A percentile compares a stretch with the other conserved stretches of the same genome.
Evolutionary conservation across 2,797 vertebrate genomes (phyloP).

Genomic region (Siniperca scherzeri): DNA sequence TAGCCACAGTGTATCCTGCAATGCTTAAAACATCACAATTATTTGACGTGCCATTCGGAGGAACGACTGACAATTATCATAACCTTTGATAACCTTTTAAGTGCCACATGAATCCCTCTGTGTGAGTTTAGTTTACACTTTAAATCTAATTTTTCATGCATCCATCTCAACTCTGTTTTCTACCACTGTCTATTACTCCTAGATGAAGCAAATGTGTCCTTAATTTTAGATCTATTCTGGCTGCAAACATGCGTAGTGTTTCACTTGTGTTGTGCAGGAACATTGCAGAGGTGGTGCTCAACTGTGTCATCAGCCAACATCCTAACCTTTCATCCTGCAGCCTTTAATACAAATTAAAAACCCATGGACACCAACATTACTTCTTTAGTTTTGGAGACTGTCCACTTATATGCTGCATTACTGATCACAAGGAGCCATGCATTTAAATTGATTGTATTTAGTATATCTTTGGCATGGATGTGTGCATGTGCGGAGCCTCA

Average conservation of each 20-base stretch:
- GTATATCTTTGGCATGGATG: slow-evolving; percentile 66
- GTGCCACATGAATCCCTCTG: slow-evolving; percentile 70
- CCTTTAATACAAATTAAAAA: slow-evolving; percentile 39
- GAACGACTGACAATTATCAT: slow-evolving; percentile 10
- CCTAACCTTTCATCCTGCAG: slow-evolving; percentile 38
- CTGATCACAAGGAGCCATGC: slow-evolving; percentile 65
- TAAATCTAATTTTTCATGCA: slow-evolving; percentile 22
- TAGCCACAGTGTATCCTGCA: slow-evolving; percentile 76
- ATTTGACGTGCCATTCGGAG: slow-evolving; percentile 57
- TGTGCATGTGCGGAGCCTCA: slow-evolving; percentile 70
- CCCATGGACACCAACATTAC: slow-evolving; percentile 5
- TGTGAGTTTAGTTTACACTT: slow-evolving; percentile 50
- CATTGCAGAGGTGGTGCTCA: slow-evolving; percentile 19
- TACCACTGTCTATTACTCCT: slow-evolving; percentile 2
- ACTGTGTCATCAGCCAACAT: slow-evolving; percentile 31
- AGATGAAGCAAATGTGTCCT: slow-evolving; percentile 46
- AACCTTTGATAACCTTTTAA: slow-evolving; percentile 63
- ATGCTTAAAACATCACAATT: slow-evolving; percentile 66
- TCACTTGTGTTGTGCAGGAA: neutral
- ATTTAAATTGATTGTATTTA: slow-evolving; percentile 75
- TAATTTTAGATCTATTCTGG: slow-evolving; percentile 15
- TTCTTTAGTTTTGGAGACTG: slow-evolving; percentile 16
- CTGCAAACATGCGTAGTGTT: slow-evolving; percentile 11
- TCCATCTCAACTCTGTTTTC: slow-evolving; percentile 39
- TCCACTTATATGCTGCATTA: slow-evolving; percentile 72